Evolutionary conservation across 2,113 vertebrate species (phyloP).

Genomic region (Plecotus auritus): DNA sequence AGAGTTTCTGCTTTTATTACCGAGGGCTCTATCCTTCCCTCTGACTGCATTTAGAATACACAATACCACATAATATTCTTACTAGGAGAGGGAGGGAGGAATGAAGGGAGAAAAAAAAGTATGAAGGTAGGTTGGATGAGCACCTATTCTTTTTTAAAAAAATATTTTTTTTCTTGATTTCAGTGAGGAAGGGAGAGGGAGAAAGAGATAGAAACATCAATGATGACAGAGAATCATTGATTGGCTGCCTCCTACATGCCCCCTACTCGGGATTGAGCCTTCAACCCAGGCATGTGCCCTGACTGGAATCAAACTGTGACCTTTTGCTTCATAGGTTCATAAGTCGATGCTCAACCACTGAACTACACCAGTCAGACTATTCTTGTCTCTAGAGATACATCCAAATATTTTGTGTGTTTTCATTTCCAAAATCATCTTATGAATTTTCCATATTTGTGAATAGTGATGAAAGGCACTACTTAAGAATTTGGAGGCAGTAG

Average conservation of each 20-base stretch:
- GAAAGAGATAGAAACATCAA: too few species aligned
- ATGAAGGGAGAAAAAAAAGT: not conserved
- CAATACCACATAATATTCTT: not conserved
- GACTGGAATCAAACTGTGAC: too few species aligned
- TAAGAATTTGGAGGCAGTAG: not conserved
- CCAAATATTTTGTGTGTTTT: not conserved
- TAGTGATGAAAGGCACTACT: not conserved
- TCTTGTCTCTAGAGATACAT: not conserved
- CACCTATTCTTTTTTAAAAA: not conserved
- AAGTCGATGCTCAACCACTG: too few species aligned
- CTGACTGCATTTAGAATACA: not conserved
- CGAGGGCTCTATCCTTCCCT: not conserved
- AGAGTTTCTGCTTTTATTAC: not conserved
- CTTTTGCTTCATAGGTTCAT: too few species aligned
- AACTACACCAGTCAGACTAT: too few species aligned
- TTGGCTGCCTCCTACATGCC: too few species aligned
- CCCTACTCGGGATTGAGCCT: too few species aligned
- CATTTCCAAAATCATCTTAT: not conserved
- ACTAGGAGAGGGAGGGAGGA: accelerated
- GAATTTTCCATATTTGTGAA: not conserved
- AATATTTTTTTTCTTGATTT: too few species aligned
- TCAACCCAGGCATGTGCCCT: too few species aligned
- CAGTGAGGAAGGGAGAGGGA: too few species aligned
- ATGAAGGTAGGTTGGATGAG: not conserved
- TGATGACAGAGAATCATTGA: too few species aligned